These are phyloP conservation scores for Meleagris gallopavo DNA, from an alignment of 2,113 vertebrate species.

Conservation along the genomic window DNA sequence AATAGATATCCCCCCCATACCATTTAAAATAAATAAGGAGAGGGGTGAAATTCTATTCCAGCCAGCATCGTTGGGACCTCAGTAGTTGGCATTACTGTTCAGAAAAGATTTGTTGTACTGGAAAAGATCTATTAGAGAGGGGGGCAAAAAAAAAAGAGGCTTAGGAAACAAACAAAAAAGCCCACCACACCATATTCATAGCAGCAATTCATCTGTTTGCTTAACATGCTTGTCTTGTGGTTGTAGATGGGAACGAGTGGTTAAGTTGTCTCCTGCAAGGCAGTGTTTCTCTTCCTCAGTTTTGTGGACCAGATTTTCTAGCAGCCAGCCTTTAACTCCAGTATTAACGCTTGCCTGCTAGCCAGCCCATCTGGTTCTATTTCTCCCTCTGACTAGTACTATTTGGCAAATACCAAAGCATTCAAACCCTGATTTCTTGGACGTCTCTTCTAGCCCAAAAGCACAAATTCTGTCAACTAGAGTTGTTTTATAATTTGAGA, in stretches of 20 bases:
- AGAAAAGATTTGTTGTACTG: background rate
- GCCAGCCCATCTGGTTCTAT: conserved; percentile 1
- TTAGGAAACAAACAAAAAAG: background rate
- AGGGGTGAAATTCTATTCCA: too few species aligned
- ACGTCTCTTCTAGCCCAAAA: background rate
- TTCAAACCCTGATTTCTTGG: background rate
- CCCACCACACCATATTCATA: background rate
- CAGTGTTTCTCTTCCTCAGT: background rate
- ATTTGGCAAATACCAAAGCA: background rate
- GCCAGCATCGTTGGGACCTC: too few species aligned
- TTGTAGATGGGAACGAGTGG: background rate
- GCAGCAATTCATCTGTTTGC: background rate
- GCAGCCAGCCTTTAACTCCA: conserved; percentile 9
- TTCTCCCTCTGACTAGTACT: background rate
- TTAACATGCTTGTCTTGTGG: background rate
- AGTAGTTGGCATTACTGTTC: background rate
- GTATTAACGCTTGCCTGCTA: background rate
- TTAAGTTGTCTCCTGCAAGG: background rate
- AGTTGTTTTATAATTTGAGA: background rate
- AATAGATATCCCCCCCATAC: background rate
- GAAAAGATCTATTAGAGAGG: background rate
- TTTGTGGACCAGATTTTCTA: conserved; percentile 33
- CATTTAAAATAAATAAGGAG: too few species aligned
- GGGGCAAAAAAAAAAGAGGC: background rate
- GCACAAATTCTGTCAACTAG: background rate